Evolutionary conservation across 2,797 vertebrate genomes (phyloP).

Genomic region (Lagodon rhomboides): DNA sequence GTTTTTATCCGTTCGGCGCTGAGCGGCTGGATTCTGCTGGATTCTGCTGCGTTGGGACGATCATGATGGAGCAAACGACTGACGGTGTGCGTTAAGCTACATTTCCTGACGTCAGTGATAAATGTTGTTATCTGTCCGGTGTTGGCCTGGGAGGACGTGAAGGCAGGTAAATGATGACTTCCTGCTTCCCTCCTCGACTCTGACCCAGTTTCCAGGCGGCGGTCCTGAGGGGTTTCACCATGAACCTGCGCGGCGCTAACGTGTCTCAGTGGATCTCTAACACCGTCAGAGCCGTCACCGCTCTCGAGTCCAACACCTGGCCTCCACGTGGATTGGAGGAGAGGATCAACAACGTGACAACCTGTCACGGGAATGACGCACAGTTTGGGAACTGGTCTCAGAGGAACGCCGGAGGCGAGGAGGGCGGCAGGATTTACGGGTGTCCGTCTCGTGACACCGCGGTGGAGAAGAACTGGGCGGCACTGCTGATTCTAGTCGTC

Average conservation of each 20-base stretch:
- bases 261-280: constrained; percentile 64
- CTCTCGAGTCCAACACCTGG: constrained; percentile 52
- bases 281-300: constrained; percentile 11
- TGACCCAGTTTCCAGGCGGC: neutral
- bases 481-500: constrained; percentile 90
- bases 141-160: neutral
- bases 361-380: neutral
- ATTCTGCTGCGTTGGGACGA: too few relatives aligned
- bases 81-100: neutral
- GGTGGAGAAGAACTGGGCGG: constrained; percentile 93
- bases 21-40: constrained; percentile 29
- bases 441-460: constrained; percentile 65
- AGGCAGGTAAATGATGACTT: constrained; percentile 20
- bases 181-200: neutral
- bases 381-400: constrained; percentile 79
- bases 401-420: constrained; percentile 77
- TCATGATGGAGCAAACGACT: constrained; percentile 10
- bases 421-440: constrained; percentile 74
- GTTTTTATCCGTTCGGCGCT: neutral
- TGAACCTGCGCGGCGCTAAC: constrained; percentile 65
- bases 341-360: constrained; percentile 18
- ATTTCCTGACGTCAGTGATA: neutral
- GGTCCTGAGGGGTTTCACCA: constrained; percentile 27
- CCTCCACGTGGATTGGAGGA: constrained; percentile 16
- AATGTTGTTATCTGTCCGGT: neutral